These are phyloP conservation scores for Sycophaga agraensis DNA, from an alignment of 1,140 invertebrate genomes.

Conservation along the genomic window DNA sequence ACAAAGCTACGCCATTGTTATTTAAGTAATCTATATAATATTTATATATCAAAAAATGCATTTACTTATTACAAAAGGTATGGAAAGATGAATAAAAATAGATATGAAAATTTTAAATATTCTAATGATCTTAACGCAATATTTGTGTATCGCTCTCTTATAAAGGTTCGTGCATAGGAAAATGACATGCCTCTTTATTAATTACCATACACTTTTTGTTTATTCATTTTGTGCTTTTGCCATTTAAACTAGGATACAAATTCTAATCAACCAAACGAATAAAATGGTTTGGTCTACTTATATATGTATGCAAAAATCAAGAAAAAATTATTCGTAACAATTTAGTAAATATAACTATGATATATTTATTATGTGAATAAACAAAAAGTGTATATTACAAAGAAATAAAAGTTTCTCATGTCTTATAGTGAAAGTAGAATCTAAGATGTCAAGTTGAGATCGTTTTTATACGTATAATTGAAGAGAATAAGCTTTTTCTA, in stretches of 20 bases:
- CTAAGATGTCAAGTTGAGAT: background rate
- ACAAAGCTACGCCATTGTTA: conserved; percentile 14
- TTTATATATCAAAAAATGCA: background rate
- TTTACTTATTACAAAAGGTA: conserved; percentile 8
- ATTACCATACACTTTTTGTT: conserved; percentile 4
- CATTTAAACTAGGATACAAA: background rate
- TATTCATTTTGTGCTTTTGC: background rate
- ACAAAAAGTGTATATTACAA: background rate
- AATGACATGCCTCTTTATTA: background rate
- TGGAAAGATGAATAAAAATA: conserved; percentile 6
- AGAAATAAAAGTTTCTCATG: background rate
- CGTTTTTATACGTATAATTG: conserved; percentile 22
- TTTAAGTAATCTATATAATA: conserved; percentile 14
- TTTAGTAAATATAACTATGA: no score
- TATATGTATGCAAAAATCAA: no score
- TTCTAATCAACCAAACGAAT: background rate
- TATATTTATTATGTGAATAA: no score
- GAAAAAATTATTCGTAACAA: background rate
- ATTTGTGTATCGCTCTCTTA: conserved; percentile 39
- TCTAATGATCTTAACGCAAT: conserved; percentile 25
- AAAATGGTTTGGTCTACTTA: no score
- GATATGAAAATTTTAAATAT: conserved; percentile 3
- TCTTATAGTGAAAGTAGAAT: conserved; percentile 23
- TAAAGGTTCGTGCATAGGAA: conserved; percentile 38
- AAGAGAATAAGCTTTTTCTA: conserved; percentile 26